Evolutionary conservation across 1,140 invertebrate species (phyloP), one percentile per base, ranked within the genome.

Genomic region (Heliconius nattereri): DNA sequence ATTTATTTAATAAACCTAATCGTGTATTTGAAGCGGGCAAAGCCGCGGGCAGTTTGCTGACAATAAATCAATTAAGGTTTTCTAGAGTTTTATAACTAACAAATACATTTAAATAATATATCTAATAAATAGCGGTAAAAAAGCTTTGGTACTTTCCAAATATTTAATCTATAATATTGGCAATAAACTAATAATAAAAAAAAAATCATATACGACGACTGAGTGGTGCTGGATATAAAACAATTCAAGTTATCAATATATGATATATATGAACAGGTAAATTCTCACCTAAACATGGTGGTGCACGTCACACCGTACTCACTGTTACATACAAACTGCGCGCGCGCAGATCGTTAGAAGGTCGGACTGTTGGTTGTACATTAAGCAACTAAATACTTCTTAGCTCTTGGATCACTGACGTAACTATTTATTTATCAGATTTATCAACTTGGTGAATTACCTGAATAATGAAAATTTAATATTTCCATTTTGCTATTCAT

Each of bases 271-370:
- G 19, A 35, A 29, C 57, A 79, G 52, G 40, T 76, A 80, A 76
- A 80, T 76, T 57, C 76, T 81, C 66, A 81, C 80, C 80, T 73
- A 13, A 81, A 73, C 80, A 81, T 81, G 70, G 40, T 81, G 54
- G 20, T 57, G 20, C 40, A 35, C 77, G 80, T 78, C 77, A 73
- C 75, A 45, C 49, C 75, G 40, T 57, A 75, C 29, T 73, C 78
- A 81, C 73, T 80, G 83, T 66, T 79, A 81, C 57, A 75, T 72
- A 78, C 78, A 54, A 60, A 84, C 83, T 84, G 83, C 76, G 80
- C 80, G 75, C 23, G 74, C 82, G 82, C 72, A 73, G 74, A 75
- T 78, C 78, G 35, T 73, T 70, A 74, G 75, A 80, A 81, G 76
- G 79, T 72, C 81, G 78, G 26, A 49, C 11, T 52, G 52, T 78